A percentile compares a stretch with the other conserved stretches of the same genome.
Evolutionary conservation across 1,140 invertebrate species (phyloP).

Genomic region (Drosophila chauvacae): DNA sequence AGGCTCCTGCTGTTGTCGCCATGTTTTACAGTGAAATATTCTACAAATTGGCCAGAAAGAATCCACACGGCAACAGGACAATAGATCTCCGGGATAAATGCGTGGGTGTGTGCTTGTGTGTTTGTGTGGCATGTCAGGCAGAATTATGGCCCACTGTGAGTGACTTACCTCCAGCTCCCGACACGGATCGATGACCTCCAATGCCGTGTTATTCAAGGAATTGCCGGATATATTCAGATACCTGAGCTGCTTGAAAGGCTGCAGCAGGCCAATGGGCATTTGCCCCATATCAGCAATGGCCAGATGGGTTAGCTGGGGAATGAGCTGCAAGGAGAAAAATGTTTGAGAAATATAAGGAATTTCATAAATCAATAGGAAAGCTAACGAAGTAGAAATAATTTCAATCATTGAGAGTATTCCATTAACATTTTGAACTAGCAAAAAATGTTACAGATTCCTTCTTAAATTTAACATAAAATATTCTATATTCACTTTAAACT

Average conservation of each 20-base stretch:
- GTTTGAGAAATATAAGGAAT: conserved; percentile 1
- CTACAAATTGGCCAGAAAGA: conserved; percentile 69
- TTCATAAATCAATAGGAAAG: not conserved
- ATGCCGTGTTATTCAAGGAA: conserved; percentile 84
- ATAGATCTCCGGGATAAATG: conserved; percentile 42
- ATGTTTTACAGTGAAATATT: conserved; percentile 60
- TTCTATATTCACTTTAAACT: conserved; percentile 13
- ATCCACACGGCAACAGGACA: conserved; percentile 25
- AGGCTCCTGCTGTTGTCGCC: conserved; percentile 14
- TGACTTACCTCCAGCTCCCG: conserved; percentile 81
- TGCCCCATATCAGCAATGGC: conserved; percentile 86
- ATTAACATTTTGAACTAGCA: not conserved
- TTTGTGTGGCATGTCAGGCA: conserved; percentile 11
- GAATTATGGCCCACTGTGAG: conserved; percentile 27
- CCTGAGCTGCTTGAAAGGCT: conserved; percentile 85
- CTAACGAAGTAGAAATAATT: not conserved
- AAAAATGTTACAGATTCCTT: not conserved
- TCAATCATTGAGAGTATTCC: not conserved
- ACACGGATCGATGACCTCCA: conserved; percentile 83
- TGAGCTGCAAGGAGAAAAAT: conserved; percentile 74
- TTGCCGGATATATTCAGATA: conserved; percentile 87
- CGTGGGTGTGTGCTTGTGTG: not conserved
- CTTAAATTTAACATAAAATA: too few relatives aligned
- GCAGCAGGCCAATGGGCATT: conserved; percentile 85
- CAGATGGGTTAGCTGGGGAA: conserved; percentile 86